Evolutionary conservation across 2,797 vertebrate genomes (phyloP), one percentile per base, ranked within the genome.

Genomic region (Rhabdomys pumilio): DNA sequence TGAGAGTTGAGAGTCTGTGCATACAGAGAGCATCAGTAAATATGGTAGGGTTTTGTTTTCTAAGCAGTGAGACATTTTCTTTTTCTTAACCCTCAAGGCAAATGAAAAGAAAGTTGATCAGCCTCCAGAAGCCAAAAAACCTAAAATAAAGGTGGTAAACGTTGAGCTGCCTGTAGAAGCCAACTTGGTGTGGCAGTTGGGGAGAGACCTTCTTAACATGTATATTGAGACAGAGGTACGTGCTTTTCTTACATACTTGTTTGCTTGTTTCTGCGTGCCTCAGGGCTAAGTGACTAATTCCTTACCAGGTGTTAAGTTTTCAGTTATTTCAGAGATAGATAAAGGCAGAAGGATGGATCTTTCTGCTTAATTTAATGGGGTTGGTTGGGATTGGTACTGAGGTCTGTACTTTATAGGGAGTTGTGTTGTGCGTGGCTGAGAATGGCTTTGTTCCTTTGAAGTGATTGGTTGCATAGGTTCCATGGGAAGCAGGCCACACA

Each of bases 91-190:
- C 97, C 92, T 95, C 59, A 98, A 99, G 98, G 98, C 97, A 97
- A 98, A 98, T 96, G 99, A 99, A 97, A 98, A 98, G 97, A 99
- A 98, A 98, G 97, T 97, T 91, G 99, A 99, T 97, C 98, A 99
- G 89, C 99, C 99, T 87, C 98, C 99, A 89, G 98, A 99, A 98
- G 98, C 99, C 88, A 99, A 99, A 98, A 99, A 99, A 96, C 98
- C 98, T 88, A 99, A 99, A 98, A 99, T 99, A 96, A 99, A 99
- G 97, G 98, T 99, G 96, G 99, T 98, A 95, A 99, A 99, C 83
- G 98, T 99, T 90, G 98, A 99, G 63, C 97, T 99, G n/a, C 99
- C 99, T 53, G 97, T 99, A 91, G 99, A 99, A 98, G 98, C 98
- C 93, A 99, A 98, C 91, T 98, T 99, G 97, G 98, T 99, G 76